phyloP scores from a whole-genome alignment of 2,797 vertebrate species.

The Sparus aurata region DNA sequence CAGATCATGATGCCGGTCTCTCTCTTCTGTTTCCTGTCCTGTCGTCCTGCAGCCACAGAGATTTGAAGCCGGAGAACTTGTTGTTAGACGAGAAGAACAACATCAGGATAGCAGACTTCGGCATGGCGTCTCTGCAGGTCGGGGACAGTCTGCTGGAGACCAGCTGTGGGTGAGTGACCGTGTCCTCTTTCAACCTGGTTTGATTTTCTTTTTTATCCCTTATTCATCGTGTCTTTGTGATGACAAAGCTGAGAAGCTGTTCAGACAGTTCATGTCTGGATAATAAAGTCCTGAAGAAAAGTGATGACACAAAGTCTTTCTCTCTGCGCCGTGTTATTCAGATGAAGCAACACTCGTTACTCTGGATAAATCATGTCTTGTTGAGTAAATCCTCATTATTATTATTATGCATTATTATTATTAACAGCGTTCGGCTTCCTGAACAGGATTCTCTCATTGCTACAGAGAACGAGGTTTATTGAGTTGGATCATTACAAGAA shows the following conservation, averaged over 20 bases:
- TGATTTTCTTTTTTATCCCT: background rate
- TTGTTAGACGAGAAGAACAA: conserved; percentile 95
- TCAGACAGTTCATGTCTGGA: background rate
- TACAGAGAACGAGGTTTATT: background rate
- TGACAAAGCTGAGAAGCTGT: background rate
- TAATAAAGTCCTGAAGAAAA: background rate
- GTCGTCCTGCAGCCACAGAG: conserved; percentile 88
- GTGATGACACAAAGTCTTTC: too few relatives aligned
- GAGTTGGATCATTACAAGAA: background rate
- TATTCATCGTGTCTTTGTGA: background rate
- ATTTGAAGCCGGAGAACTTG: conserved; percentile 94
- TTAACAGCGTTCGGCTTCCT: background rate
- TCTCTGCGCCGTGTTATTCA: too few relatives aligned
- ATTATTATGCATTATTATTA: too few relatives aligned
- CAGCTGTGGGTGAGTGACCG: conserved; percentile 91
- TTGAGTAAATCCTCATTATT: background rate
- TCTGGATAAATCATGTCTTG: background rate
- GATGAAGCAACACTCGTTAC: too few relatives aligned
- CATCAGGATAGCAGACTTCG: conserved; percentile 94
- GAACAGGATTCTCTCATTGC: background rate
- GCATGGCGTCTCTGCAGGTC: conserved; percentile 96
- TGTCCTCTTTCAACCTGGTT: background rate
- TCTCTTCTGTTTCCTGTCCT: background rate
- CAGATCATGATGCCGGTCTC: background rate
- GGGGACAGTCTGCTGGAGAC: conserved; percentile 95